phyloP scores from a whole-genome alignment of 2,888 invertebrate genomes.

The Pristionchus arcanus region DNA sequence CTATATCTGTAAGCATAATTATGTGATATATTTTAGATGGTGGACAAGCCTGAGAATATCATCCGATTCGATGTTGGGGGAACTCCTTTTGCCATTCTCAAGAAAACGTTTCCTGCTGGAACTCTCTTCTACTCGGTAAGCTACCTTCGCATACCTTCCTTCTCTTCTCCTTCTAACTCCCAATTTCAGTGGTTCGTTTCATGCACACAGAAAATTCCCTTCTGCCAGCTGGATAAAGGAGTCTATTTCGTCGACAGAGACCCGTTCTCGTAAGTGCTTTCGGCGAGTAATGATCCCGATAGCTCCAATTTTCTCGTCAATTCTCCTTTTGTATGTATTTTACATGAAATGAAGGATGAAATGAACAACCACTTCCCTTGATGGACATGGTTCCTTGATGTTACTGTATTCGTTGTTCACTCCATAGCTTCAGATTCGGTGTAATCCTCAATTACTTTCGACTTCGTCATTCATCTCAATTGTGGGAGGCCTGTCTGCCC shows the following conservation, averaged over 20 bases:
- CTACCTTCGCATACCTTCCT: not conserved
- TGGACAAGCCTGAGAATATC: slow-evolving; percentile 58
- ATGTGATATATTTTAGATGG: not conserved
- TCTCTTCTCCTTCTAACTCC: not conserved
- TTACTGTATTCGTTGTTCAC: not conserved
- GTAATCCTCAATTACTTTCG: slow-evolving; percentile 78
- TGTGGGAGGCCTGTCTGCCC: slow-evolving; percentile 78
- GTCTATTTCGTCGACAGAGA: slow-evolving; percentile 77
- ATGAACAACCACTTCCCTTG: too few species aligned
- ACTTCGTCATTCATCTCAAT: slow-evolving; percentile 69
- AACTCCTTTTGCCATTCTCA: slow-evolving; percentile 61
- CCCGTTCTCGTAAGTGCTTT: slow-evolving; percentile 66
- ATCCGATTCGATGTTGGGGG: slow-evolving; percentile 77
- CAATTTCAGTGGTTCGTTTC: slow-evolving; percentile 75
- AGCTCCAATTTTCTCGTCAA: not conserved
- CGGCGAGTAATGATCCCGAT: not conserved
- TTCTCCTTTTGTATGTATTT: too few species aligned
- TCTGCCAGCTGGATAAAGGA: slow-evolving; percentile 70
- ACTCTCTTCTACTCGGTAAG: slow-evolving; percentile 65
- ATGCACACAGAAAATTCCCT: slow-evolving; percentile 68
- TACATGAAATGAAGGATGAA: too few species aligned
- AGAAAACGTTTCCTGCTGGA: slow-evolving; percentile 64
- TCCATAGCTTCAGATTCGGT: slow-evolving; percentile 66
- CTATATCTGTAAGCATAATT: not conserved
- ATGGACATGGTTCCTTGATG: too few species aligned